phyloP scores from a whole-genome alignment of 2,113 vertebrate species.

The Promerops cafer region DNA sequence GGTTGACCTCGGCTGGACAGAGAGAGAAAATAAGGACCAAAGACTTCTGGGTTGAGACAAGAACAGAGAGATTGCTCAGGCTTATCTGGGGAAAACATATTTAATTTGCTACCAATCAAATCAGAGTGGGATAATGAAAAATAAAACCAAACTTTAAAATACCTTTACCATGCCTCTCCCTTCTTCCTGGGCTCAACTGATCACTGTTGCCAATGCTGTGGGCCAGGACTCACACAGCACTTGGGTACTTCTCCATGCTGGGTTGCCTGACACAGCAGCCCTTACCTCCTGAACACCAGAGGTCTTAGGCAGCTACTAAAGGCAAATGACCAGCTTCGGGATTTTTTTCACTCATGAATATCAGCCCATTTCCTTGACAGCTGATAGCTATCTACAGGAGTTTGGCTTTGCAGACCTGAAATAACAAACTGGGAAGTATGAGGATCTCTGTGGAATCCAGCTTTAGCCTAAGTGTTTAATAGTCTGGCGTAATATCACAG shows the following conservation, averaged over 20 bases:
- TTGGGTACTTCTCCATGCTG: background rate
- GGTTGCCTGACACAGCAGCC: background rate
- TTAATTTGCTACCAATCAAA: background rate
- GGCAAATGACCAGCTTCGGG: background rate
- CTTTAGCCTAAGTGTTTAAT: background rate
- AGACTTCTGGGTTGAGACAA: background rate
- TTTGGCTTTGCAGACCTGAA: background rate
- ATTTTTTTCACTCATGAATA: background rate
- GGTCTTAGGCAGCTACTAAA: background rate
- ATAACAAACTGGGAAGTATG: background rate
- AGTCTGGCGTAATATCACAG: background rate
- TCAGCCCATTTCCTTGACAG: background rate
- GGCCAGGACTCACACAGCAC: background rate
- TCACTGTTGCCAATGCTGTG: fast-evolving
- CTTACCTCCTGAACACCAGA: background rate
- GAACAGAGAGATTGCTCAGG: background rate
- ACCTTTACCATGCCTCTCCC: background rate
- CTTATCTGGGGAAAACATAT: background rate
- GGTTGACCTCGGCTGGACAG: background rate
- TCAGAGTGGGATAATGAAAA: background rate
- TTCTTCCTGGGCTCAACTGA: background rate
- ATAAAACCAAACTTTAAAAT: background rate
- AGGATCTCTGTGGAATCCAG: background rate
- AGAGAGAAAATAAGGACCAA: background rate
- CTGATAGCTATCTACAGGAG: background rate